Percentiles rank a stretch among this genome's conserved stretches.
phyloP scores from a whole-genome alignment of 2,888 invertebrate genomes.

The Epinotia nisella region DNA sequence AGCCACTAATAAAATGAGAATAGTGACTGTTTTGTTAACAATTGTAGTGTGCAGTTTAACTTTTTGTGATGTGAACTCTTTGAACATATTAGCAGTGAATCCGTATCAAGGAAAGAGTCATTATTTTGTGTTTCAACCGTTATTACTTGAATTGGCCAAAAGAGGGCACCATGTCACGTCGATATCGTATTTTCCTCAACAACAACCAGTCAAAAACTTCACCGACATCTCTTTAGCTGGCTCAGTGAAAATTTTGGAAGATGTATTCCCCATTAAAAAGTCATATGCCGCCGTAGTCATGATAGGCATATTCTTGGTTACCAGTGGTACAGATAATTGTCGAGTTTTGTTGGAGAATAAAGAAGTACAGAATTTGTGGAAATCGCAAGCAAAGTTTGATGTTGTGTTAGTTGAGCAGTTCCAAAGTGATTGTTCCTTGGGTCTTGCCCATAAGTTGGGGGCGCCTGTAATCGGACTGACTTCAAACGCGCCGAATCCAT shows the following conservation, averaged over 20 bases:
- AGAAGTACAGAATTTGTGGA: slow-evolving; percentile 68
- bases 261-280: slow-evolving; percentile 56
- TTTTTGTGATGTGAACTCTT: slow-evolving; percentile 53
- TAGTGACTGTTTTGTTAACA: slow-evolving; percentile 10
- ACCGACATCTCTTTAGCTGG: slow-evolving; percentile 68
- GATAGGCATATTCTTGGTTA: slow-evolving; percentile 54
- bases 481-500: slow-evolving; percentile 83
- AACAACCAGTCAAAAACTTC: slow-evolving; percentile 65
- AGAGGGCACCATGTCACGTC: slow-evolving; percentile 88
- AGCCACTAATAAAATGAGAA: slow-evolving; percentile 27
- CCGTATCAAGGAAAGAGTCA: slow-evolving; percentile 88
- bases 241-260: slow-evolving; percentile 60
- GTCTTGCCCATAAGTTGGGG: slow-evolving; percentile 82
- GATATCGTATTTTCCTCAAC: slow-evolving; percentile 85
- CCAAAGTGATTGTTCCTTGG: slow-evolving; percentile 85
- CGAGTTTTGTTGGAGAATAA: slow-evolving; percentile 59
- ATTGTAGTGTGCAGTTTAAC: slow-evolving; percentile 45
- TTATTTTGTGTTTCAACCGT: slow-evolving; percentile 85
- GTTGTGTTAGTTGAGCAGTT: slow-evolving; percentile 85
- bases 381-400: slow-evolving; percentile 81
- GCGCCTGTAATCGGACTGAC: slow-evolving; percentile 84
- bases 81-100: slow-evolving; percentile 86
- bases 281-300: slow-evolving; percentile 56
- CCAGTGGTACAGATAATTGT: slow-evolving; percentile 62
- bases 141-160: slow-evolving; percentile 83